Base-by-base conservation (phyloP, 2,888 invertebrate genomes). In the Diachrysia chrysitis region DNA sequence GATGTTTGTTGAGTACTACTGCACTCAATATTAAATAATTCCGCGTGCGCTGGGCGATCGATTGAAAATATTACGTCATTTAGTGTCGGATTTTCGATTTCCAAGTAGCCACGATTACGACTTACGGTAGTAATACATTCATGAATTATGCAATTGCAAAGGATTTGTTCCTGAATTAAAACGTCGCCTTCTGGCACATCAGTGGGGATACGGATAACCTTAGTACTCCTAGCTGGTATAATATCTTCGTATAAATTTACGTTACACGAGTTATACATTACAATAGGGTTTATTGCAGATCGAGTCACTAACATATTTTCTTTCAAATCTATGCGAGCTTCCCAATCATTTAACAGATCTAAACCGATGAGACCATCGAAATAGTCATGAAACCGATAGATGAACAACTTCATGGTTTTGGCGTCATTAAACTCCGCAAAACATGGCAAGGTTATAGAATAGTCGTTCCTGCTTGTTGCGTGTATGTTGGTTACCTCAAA, bases 371-470 rank as follows among this genome's bases (percentile, higher is more conserved):
- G 53, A 10, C 83, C 83, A 32, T 82, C 79, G 25, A 84, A 85
- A 54, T 71, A 75, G n/a, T 83, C 58, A 59, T 85, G 83, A 54
- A 84, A 84, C 51, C 66, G 68, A 58, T 82, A 85, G 1, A 83
- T 46, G 32, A 70, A 85, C 4, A 82, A 58, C 2, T 54, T 82
- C 0, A 81, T 63, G 16, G 63, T 14, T 7, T 54, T 56, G 3
- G 21, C 42, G 17, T 46, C 46, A n/a, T 46, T 46, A 16, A 46
- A 46, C 17, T 46, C 46, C 1, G 17, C 5, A 46, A 81, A 79
- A 37, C 64, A 54, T 1, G 74, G 84, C 37, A 84, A 2, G 0
- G 77, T 79, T 10, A 83, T 76, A 0, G 82, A 83, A 66, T 78
- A 73, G 2, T 81, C 53, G 21, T 67, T 79, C 14, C 67, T 25